Conservation (phyloP, 2,888 invertebrate genomes). For the Herminia tarsipennalis region DNA sequence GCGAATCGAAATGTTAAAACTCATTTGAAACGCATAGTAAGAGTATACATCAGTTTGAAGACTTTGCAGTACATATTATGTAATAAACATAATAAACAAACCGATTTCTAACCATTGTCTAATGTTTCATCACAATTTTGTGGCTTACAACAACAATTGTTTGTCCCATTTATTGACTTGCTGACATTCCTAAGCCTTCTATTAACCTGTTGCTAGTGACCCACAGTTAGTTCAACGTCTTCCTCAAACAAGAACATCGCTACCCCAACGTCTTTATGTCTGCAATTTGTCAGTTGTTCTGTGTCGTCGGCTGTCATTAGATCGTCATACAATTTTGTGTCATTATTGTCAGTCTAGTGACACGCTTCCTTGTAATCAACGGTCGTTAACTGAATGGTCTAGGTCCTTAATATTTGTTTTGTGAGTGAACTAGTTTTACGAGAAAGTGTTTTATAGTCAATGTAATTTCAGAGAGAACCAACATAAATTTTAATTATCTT, state of each 20-base stretch:
- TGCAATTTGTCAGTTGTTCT: slow-evolving; percentile 40
- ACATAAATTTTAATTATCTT: too few species aligned
- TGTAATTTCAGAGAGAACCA: too few species aligned
- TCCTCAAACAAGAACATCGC: slow-evolving; percentile 6
- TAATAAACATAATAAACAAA: too few species aligned
- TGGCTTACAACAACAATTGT: too few species aligned
- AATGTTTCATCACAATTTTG: too few species aligned
- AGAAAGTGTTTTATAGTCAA: too few species aligned
- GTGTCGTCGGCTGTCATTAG: slow-evolving; percentile 40
- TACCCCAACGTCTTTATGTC: slow-evolving; percentile 26
- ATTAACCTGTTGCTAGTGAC: neutral
- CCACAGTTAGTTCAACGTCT: neutral
- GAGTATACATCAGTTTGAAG: too few species aligned
- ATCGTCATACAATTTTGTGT: slow-evolving; percentile 45
- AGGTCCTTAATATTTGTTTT: neutral
- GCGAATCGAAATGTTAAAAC: too few species aligned
- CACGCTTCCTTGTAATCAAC: slow-evolving; percentile 46
- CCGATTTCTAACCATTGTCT: too few species aligned
- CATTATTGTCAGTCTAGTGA: slow-evolving; percentile 46
- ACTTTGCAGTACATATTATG: too few species aligned
- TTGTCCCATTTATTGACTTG: too few species aligned
- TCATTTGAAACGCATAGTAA: too few species aligned
- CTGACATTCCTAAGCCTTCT: neutral
- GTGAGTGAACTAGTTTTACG: neutral
- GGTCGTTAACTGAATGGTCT: slow-evolving; percentile 34